These are phyloP conservation scores for Crocidura indochinensis DNA, from an alignment of 2,797 vertebrate species.

Conservation along the genomic window DNA sequence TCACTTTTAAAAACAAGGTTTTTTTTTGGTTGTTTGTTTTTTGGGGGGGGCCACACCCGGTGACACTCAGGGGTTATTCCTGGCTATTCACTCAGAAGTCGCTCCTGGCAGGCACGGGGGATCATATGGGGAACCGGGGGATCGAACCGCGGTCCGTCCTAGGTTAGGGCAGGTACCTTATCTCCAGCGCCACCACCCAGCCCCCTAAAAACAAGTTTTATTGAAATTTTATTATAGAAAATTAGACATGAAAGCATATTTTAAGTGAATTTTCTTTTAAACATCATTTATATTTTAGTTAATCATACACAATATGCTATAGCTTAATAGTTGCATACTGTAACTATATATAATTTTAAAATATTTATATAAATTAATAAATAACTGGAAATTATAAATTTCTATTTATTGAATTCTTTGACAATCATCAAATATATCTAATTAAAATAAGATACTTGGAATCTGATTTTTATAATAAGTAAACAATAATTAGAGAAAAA, in stretches of 20 bases:
- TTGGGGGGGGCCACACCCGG: too few species aligned
- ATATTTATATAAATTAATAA: conserved; percentile 21
- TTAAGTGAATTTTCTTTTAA: conserved; percentile 1
- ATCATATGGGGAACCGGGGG: too few species aligned
- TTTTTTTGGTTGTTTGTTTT: too few species aligned
- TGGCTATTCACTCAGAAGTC: too few species aligned
- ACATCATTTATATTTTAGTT: background rate
- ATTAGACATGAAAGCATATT: background rate
- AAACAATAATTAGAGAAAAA: background rate
- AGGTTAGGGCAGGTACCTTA: too few species aligned
- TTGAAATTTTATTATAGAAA: conserved; percentile 26
- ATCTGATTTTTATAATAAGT: background rate
- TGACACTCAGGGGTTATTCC: too few species aligned
- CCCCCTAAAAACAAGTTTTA: conserved; percentile 25
- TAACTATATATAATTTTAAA: conserved; percentile 3
- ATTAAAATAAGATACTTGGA: background rate
- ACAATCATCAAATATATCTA: background rate
- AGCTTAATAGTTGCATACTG: background rate
- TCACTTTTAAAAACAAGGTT: conserved; percentile 21
- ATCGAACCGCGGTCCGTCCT: too few species aligned
- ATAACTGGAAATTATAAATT: background rate
- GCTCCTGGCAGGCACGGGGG: too few species aligned
- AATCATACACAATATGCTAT: background rate
- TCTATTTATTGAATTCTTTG: conserved; percentile 1
- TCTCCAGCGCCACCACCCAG: too few species aligned